Base-by-base conservation (phyloP, 2,888 invertebrate genomes). In the Spialia ferax region DNA sequence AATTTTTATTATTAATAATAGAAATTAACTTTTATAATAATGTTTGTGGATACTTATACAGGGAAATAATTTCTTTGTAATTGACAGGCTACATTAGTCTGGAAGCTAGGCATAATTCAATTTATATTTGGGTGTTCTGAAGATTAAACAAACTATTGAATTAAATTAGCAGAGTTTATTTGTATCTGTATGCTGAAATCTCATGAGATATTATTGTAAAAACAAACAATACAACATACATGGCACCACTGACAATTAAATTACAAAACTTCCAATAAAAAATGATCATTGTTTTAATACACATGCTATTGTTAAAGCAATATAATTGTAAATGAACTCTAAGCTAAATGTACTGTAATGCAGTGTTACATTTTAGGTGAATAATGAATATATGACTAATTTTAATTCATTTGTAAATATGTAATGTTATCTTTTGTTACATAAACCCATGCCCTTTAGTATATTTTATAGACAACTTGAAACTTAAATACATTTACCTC, bases 31-130 rank as follows among this genome's bases (percentile, higher is more conserved):
- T 38, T 38, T 52, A 29, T 52, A 32, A 18, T 18, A 32, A 66
- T 42, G 26, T 59, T 65, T 38, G 29, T 65, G 50, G 38, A 66
- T 60, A 59, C 23, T 50, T 57, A 65, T 66, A 66, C 66, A 66
- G 66, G 66, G 66, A 66, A 66, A 60, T 66, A 45, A 66, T 42
- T 42, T 32, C 4, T 45, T 42, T 66, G 13, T 45, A 54, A 45
- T 63, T 56, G 32, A 56, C 52, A 38, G 38, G 35, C 20, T 60
- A 60, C 42, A 42, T 59, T 60, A 54, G 20, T 4, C 29, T 35
- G 42, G 32, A 11, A 66, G 6, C 38, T 60, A 60, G 59, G n/a
- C 15, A 18, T 57, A 48, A 64, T 48, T 50, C 35, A 57, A 15
- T 45, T 35, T 50, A 11, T 35, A n/a, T 18, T 38, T 57, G 22